Conservation (phyloP, 2,113 vertebrate species). For the Tachysurus vachellii region DNA sequence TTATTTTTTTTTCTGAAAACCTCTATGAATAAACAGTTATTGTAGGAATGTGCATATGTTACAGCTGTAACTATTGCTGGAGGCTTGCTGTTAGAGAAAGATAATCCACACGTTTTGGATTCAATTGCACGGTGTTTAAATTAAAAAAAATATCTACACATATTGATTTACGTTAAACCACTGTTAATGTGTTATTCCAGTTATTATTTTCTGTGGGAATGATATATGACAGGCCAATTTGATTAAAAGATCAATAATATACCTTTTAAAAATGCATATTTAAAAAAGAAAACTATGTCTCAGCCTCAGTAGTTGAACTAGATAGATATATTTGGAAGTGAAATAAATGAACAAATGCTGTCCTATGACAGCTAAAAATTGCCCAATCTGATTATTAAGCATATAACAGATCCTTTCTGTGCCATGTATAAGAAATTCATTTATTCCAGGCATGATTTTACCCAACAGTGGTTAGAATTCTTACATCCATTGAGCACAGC, state of each 20-base stretch:
- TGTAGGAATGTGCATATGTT: neutral
- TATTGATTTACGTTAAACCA: neutral
- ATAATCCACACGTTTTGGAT: neutral
- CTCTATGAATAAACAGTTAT: neutral
- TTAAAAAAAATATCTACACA: neutral
- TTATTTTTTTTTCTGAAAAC: neutral
- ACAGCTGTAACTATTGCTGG: neutral
- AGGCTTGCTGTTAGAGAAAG: neutral
- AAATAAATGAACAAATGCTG: neutral
- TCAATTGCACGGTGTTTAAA: neutral
- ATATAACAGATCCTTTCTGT: constrained; percentile 13
- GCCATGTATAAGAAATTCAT: neutral
- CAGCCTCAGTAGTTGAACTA: neutral
- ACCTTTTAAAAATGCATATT: neutral
- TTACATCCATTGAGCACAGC: constrained; percentile 1
- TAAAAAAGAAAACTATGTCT: neutral
- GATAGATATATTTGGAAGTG: neutral
- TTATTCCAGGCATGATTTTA: constrained; percentile 4
- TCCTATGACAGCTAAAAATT: neutral
- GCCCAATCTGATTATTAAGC: neutral
- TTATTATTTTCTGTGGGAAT: neutral
- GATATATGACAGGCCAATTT: neutral
- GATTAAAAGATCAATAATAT: neutral
- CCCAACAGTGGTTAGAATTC: constrained; percentile 15
- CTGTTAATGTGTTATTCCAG: neutral